Evolutionary conservation across 30 jellyfish, hydroid and myxozoan genomes (phyloP).

Genomic region (Hydractinia echinata): DNA sequence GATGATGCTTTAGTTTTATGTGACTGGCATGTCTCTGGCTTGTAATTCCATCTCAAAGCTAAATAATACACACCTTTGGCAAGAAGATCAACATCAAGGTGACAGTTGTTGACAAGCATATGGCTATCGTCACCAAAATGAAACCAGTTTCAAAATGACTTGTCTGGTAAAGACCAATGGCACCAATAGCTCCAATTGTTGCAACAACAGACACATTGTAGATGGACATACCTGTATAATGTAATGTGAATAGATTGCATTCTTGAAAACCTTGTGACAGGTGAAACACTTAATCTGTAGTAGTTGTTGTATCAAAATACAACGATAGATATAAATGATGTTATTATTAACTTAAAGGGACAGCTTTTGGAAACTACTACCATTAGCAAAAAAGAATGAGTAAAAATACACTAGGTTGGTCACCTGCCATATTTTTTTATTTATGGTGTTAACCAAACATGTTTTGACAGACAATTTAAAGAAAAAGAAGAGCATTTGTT

Average conservation of each 20-base stretch:
- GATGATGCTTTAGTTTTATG: too few relatives aligned
- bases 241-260: not conserved
- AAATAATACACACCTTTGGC: conserved; percentile 58
- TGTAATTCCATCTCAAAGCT: not conserved
- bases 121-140: conserved; percentile 50
- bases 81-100: conserved; percentile 69
- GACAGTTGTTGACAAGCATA: conserved; percentile 62
- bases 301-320: too few relatives aligned
- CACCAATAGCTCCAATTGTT: conserved; percentile 58
- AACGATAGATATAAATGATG: not conserved
- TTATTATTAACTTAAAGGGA: not conserved
- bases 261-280: not conserved
- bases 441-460: too few relatives aligned
- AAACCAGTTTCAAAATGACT: conserved; percentile 41
- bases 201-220: conserved; percentile 79
- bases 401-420: too few relatives aligned
- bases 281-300: too few relatives aligned
- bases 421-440: too few relatives aligned
- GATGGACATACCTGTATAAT: conserved; percentile 79
- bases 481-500: too few relatives aligned
- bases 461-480: too few relatives aligned
- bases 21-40: too few relatives aligned
- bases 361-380: not conserved
- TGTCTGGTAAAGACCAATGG: conserved; percentile 53
- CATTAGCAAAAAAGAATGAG: too few relatives aligned